Evolutionary conservation across 2,888 invertebrate species (phyloP), one percentile per base, ranked within the genome.

Genomic region (Polydrusus pterygomalis): DNA sequence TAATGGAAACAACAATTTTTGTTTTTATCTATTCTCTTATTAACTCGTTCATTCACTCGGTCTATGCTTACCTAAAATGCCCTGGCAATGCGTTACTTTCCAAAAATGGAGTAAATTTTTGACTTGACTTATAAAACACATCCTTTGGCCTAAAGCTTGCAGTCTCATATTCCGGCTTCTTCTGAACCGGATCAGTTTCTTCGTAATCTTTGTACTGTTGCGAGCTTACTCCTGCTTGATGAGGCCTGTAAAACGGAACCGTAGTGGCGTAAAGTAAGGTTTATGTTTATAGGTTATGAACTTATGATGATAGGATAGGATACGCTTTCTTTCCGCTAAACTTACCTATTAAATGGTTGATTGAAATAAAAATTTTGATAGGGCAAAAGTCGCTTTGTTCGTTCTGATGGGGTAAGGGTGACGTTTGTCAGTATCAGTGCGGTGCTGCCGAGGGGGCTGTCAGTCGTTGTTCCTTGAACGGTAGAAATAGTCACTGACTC

Each of bases 301-400:
- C n/a, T n/a, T n/a, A n/a, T n/a, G n/a, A n/a, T n/a, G n/a, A n/a
- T n/a, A n/a, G n/a, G n/a, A n/a, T n/a, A n/a, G n/a, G n/a, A n/a
- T n/a, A n/a, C n/a, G n/a, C n/a, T n/a, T n/a, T n/a, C 25, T 25
- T 25, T 25, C 25, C 25, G 5, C 25, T 25, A 5, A 10, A 34
- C 51, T 73, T 71, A 77, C 86, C 88, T 78, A 85, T 88, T 68
- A 86, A 88, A 75, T 83, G 90, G 84, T 84, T 88, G 86, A n/a
- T 93, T 89, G 34, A 91, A 89, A 86, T 95, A 95, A 87, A 93
- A 96, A 43, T 94, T 94, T 91, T 94, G 93, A 85, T 95, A 95
- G 1, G 95, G 96, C 83, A 96, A 93, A 63, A 96, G 87, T 78
- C 96, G 90, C 82, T 95, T 91, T 84, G 93, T 93, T 65, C 95